A percentile compares a stretch with the other conserved stretches of the same genome.
Conservation (phyloP, 2,797 vertebrate genomes). For the Urocyon cinereoargenteus region DNA sequence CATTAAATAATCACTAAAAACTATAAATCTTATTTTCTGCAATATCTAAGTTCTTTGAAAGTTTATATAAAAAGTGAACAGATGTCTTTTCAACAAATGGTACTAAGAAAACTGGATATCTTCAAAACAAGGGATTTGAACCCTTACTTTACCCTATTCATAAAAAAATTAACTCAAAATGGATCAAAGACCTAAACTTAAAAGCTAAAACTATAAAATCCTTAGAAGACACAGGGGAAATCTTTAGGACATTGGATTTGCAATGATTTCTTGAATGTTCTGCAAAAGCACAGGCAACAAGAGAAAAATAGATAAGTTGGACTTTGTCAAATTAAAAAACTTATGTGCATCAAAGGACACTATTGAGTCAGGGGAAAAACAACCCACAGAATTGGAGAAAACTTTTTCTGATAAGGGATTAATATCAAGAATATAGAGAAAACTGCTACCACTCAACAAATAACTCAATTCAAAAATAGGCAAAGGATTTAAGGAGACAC, state of each 20-base stretch:
- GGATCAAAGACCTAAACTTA: neutral
- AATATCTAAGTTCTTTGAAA: conserved; percentile 26
- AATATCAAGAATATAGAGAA: neutral
- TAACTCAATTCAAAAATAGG: neutral
- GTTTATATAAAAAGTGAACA: conserved; percentile 4
- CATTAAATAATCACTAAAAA: neutral
- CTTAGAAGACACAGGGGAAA: neutral
- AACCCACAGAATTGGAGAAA: neutral
- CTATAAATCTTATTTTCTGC: neutral
- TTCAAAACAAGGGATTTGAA: neutral
- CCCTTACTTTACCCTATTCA: neutral
- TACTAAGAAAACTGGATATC: neutral
- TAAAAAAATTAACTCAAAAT: conserved; percentile 39
- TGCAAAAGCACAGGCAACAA: conserved; percentile 35
- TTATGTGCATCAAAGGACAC: neutral
- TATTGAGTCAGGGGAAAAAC: neutral
- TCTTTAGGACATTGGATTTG: neutral
- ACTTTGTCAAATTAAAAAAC: conserved; percentile 22
- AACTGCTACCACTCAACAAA: neutral
- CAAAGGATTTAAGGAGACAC: neutral
- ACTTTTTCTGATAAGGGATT: neutral
- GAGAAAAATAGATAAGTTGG: neutral
- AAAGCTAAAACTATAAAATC: conserved; percentile 40
- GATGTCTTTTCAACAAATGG: conserved; percentile 27
- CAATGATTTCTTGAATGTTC: neutral